Base-by-base conservation (phyloP, 2,888 invertebrate species). In the Galeruca laticollis region DNA sequence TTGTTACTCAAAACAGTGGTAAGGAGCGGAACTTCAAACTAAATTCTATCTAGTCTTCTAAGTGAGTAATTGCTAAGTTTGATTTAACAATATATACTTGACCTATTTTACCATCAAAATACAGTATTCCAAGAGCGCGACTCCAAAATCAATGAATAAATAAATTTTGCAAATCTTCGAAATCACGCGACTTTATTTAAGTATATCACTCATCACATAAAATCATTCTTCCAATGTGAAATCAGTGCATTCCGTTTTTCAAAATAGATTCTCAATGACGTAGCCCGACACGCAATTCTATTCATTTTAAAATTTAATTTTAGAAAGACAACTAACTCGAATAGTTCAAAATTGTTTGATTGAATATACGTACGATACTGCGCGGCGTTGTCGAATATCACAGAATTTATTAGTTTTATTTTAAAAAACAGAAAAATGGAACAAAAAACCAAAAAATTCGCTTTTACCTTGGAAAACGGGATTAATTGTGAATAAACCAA, bases 241-340 rank as follows among this genome's bases (percentile, higher is more conserved):
- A 72, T 75, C 74, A 71, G 72, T 75, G 66, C 75, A 75, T 72
- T 68, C 71, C 61, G 59, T 69, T 75, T 73, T 73, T 75, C 60
- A 75, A 77, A 77, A 76, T 77, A 77, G 76, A 75, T 63, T 72
- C 15, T 70, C 62, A 54, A 66, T 76, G 77, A 77, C 77, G 77
- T 76, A 68, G 54, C 40, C 49, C 60, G 60, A 61, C 63, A 68
- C 69, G 63, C 69, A 60, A 60, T 65, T 57, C 65, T 56, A 51
- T 64, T 54, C 64, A 68, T 64, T 64, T 66, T 26, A 37, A 66
- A 66, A 33, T 66, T 66, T 66, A 66, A 59, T 65, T 35, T 57
- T 43, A 15, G 49, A 61, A 47, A 20, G 64, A 26, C 54, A 15
- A 65, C 47, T 65, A 15, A 65, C 47, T 65, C 33, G 21, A 40